Conservation (phyloP, 2,797 vertebrate species). For the Babyrousa celebensis region DNA sequence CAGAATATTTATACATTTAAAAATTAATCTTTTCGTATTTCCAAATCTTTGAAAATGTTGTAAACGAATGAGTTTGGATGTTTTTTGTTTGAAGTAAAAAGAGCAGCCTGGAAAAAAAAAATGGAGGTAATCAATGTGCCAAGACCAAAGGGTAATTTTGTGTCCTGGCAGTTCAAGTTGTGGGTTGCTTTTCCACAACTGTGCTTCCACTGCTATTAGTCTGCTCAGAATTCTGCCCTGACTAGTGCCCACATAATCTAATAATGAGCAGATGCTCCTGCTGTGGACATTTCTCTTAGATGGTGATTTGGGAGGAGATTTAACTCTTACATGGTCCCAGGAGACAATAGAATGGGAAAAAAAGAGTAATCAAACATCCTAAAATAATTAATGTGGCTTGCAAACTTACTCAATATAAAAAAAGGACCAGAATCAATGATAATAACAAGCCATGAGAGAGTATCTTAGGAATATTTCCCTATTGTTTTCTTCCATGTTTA, state of each 20-base stretch:
- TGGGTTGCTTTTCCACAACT: constrained; percentile 78
- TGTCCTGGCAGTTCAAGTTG: constrained; percentile 75
- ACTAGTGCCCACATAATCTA: constrained; percentile 74
- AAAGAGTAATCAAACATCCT: neutral
- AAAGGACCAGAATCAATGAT: neutral
- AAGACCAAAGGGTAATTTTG: constrained; percentile 79
- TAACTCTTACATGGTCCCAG: constrained; percentile 58
- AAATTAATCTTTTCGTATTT: constrained; percentile 68
- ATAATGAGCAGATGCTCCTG: constrained; percentile 67
- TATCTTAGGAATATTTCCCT: neutral
- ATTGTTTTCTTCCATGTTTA: constrained; percentile 41
- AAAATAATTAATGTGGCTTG: constrained; percentile 39
- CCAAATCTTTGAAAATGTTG: constrained; percentile 48
- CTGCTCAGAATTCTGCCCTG: constrained; percentile 60
- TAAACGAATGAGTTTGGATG: constrained; percentile 38
- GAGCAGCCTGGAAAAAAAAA: constrained; percentile 2
- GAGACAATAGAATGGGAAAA: neutral
- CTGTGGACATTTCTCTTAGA: neutral
- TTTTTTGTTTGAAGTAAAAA: constrained; percentile 70
- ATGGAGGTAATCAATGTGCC: constrained; percentile 25
- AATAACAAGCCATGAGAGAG: neutral
- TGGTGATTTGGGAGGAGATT: constrained; percentile 28
- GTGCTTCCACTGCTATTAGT: constrained; percentile 61
- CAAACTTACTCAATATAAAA: neutral
- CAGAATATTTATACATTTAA: constrained; percentile 23